Conservation (phyloP, 2,797 vertebrate species). For the Gambusia yucatana region DNA sequence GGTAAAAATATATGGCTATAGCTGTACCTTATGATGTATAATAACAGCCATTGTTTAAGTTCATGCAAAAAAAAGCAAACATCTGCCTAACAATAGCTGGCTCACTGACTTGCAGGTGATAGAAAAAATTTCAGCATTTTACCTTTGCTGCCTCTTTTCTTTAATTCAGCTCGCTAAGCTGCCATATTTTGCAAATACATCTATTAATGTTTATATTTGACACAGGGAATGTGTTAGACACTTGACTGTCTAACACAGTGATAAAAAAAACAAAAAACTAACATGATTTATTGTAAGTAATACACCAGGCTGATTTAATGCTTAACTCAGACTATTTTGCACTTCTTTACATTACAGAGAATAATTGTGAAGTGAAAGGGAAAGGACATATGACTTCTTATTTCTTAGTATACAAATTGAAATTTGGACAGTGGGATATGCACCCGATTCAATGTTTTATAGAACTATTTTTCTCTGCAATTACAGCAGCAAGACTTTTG, state of each 20-base stretch:
- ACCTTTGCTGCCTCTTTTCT: conserved; percentile 33
- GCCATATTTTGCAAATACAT: conserved; percentile 50
- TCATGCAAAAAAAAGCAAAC: conserved; percentile 21
- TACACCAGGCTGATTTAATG: conserved; percentile 18
- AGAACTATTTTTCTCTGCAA: not conserved
- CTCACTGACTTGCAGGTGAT: conserved; percentile 27
- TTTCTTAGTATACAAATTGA: not conserved
- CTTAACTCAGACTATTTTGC: conserved; percentile 9
- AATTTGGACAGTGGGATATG: not conserved
- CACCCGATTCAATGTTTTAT: not conserved
- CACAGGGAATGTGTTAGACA: conserved; percentile 54
- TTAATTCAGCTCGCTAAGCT: conserved; percentile 40
- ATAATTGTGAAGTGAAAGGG: not conserved
- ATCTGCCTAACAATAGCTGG: conserved; percentile 49
- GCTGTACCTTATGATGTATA: conserved; percentile 51
- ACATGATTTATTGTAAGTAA: conserved; percentile 38
- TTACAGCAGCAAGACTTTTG: not conserved
- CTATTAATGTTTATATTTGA: conserved; percentile 46
- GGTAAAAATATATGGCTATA: conserved; percentile 38
- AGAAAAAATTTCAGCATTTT: conserved; percentile 7
- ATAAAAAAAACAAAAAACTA: conserved; percentile 1
- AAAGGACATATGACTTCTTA: not conserved
- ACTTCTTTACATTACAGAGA: not conserved
- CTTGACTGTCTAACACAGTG: conserved; percentile 14
- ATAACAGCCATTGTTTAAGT: conserved; percentile 57